These are phyloP conservation scores for Bolinopsis microptera DNA, from an alignment of 37 sponge, comb jelly and placozoan genomes.

Conservation along the genomic window DNA sequence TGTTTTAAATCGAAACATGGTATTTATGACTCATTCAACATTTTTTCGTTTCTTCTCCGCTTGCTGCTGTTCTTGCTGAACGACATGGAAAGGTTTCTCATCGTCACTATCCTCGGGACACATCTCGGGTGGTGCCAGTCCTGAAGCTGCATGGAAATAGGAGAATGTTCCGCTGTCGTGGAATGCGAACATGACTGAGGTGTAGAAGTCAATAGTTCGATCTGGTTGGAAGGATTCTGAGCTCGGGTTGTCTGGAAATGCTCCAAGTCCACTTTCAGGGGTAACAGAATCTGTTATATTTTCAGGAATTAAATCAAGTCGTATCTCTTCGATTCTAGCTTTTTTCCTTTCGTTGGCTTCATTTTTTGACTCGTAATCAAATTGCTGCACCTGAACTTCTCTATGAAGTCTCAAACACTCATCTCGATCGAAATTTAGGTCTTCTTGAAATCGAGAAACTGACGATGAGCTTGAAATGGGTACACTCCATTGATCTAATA, in stretches of 20 bases:
- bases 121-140: slow-evolving; percentile 14
- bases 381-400: not conserved
- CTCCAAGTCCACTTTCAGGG: not conserved
- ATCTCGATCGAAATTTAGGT: slow-evolving; percentile 4
- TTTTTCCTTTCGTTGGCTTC: slow-evolving; percentile 2
- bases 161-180: not conserved
- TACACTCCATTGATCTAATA: no score
- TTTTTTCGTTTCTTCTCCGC: slow-evolving; percentile 2
- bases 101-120: slow-evolving; percentile 56
- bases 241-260: not conserved
- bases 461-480: not conserved
- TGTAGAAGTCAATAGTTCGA: slow-evolving; percentile 6
- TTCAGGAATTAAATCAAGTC: not conserved
- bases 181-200: slow-evolving; percentile 43
- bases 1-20: no score
- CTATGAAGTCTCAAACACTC: slow-evolving; percentile 9
- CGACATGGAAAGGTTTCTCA: slow-evolving; percentile 19
- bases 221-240: not conserved
- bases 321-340: slow-evolving; percentile 4
- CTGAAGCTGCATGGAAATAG: slow-evolving; percentile 10
- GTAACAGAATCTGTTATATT: not conserved
- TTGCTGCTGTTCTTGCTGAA: slow-evolving; percentile 31
- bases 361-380: not conserved
- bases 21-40: not conserved
- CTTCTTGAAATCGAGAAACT: not conserved